Evolutionary conservation across 2,888 invertebrate species (phyloP).

Genomic region (Tenodera sinensis): DNA sequence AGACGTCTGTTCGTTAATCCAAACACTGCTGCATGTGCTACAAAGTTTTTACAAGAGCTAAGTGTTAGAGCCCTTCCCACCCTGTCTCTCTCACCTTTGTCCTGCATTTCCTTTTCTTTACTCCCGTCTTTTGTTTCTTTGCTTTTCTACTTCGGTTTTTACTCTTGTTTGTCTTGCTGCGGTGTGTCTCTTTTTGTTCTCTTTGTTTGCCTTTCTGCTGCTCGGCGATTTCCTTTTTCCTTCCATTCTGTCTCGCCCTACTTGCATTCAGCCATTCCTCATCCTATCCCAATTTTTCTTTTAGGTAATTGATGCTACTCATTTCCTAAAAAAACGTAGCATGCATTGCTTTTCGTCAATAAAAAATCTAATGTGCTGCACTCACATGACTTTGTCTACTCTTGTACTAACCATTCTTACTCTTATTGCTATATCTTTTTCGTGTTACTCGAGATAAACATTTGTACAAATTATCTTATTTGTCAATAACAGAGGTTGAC

Average conservation of each 20-base stretch:
- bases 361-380: too few relatives aligned
- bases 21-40: background rate
- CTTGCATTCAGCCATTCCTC: background rate
- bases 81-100: background rate
- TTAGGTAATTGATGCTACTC: background rate
- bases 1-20: background rate
- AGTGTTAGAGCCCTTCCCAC: background rate
- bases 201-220: background rate
- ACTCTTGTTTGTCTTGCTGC: background rate
- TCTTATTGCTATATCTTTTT: too few relatives aligned
- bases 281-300: background rate
- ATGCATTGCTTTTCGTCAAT: too few relatives aligned
- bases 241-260: background rate
- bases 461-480: too few relatives aligned
- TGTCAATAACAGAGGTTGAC: too few relatives aligned
- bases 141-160: background rate
- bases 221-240: background rate
- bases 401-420: too few relatives aligned
- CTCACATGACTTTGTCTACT: too few relatives aligned
- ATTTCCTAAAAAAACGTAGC: too few relatives aligned
- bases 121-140: background rate
- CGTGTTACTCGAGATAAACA: too few relatives aligned
- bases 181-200: background rate
- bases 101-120: background rate
- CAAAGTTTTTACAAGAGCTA: background rate